Conservation (phyloP, 1,140 invertebrate genomes). For the Cydia pomonella region DNA sequence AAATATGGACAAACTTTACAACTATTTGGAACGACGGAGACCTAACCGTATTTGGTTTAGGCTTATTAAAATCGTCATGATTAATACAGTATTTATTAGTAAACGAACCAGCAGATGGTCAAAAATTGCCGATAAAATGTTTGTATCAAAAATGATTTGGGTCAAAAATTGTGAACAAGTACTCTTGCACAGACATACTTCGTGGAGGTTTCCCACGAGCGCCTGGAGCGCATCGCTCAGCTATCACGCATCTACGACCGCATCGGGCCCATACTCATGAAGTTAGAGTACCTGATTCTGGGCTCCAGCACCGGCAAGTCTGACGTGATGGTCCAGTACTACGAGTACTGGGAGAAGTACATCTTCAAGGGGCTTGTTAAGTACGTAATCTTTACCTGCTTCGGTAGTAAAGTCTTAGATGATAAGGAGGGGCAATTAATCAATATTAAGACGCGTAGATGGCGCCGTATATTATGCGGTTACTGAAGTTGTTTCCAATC, state of each 20-base stretch:
- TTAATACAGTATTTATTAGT: too few species aligned
- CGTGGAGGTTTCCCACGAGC: slow-evolving; percentile 83
- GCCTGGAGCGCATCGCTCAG: slow-evolving; percentile 84
- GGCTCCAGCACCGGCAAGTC: slow-evolving; percentile 84
- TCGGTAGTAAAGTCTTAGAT: too few species aligned
- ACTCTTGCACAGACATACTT: slow-evolving; percentile 87
- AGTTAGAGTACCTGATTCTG: slow-evolving; percentile 89
- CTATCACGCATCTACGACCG: slow-evolving; percentile 87
- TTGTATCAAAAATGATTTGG: too few species aligned
- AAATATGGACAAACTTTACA: too few species aligned
- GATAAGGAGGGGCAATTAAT: too few species aligned
- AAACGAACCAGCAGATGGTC: too few species aligned
- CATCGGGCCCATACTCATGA: slow-evolving; percentile 88
- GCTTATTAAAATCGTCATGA: too few species aligned
- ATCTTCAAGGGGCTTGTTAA: slow-evolving; percentile 80
- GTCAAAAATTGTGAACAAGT: too few species aligned
- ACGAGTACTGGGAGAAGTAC: slow-evolving; percentile 86
- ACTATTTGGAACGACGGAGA: too few species aligned
- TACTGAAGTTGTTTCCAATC: too few species aligned
- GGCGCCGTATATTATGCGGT: not conserved
- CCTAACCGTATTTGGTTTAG: too few species aligned
- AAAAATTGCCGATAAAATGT: too few species aligned
- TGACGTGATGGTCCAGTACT: slow-evolving; percentile 84
- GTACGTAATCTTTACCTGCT: slow-evolving; percentile 45
- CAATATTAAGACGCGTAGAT: slow-evolving; percentile 19